Evolutionary conservation across 2,797 vertebrate genomes (phyloP), one percentile per base, ranked within the genome.

Genomic region (Myripristis jacobus): DNA sequence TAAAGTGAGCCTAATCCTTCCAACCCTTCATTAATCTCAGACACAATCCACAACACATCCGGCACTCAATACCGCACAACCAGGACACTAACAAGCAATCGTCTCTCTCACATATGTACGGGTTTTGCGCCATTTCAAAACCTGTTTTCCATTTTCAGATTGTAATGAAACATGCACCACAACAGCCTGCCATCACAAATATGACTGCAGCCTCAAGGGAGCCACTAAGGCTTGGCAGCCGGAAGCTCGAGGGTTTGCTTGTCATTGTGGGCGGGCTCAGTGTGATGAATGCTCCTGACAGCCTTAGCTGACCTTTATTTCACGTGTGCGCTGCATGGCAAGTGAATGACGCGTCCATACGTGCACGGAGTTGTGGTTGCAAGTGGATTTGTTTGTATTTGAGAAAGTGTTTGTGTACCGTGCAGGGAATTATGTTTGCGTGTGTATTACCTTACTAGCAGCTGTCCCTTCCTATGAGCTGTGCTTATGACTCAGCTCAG

Each of bases 401-500:
- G 57, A 63, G 29, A 53, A 53, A 62, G 55, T 75, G 74, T 85
- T 80, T 84, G 70, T 56, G 43, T 68, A 65, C 69, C 68, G 58
- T n/a, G 70, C 74, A 55, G 22, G 12, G 52, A 22, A 43, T 36
- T 63, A 48, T 77, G 66, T 74, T 70, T 81, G 69, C 75, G 55
- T 81, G 73, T 38, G 25, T 82, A 68, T 72, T 80, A 34, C 62
- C 56, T 88, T 67, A 77, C 62, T 6, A 70, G 67, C 79, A 84
- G 74, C 77, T 89, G 79, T 85, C 70, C 71, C 51, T 21, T 69
- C 56, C 43, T 61, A 72, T 73, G 77, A 80, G 64, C 65, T 76
- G 66, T 71, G 50, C 24, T 65, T 64, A 81, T 89, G 88, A 92
- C 82, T 87, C 87, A 87, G 85, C 80, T 64, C 21, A 6, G 44